Percentiles rank a stretch among this genome's conserved stretches.
These are phyloP conservation scores for Drosophila pullipes DNA, from an alignment of 2,888 invertebrate species.

Conservation along the genomic window DNA sequence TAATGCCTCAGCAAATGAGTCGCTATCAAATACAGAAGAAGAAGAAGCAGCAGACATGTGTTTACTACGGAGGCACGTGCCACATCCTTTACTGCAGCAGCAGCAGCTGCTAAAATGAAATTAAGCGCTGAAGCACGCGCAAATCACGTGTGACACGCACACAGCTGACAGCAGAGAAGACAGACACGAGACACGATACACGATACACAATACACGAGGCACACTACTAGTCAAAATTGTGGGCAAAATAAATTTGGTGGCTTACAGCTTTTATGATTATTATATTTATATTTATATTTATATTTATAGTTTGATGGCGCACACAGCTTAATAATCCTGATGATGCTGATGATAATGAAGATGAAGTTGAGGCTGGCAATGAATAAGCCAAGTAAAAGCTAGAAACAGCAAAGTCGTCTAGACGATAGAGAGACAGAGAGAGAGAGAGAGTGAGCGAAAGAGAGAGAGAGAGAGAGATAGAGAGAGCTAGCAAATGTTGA, in stretches of 20 bases:
- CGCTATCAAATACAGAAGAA: slow-evolving; percentile 29
- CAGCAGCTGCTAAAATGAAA: slow-evolving; percentile 60
- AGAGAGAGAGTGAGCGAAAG: not conserved
- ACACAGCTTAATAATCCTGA: slow-evolving; percentile 30
- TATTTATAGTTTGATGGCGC: slow-evolving; percentile 63
- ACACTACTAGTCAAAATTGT: slow-evolving; percentile 20
- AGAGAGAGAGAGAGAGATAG: not conserved
- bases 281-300: slow-evolving; percentile 55
- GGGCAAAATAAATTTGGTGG: slow-evolving; percentile 48
- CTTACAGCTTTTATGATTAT: slow-evolving; percentile 31
- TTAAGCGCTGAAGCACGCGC: slow-evolving; percentile 61
- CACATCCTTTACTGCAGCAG: slow-evolving; percentile 32
- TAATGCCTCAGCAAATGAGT: slow-evolving; percentile 65
- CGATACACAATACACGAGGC: slow-evolving; percentile 15
- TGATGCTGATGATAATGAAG: slow-evolving; percentile 13
- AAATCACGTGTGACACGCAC: slow-evolving; percentile 69
- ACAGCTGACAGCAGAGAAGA: not conserved
- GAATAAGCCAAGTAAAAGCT: slow-evolving; percentile 58
- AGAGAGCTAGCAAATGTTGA: slow-evolving; percentile 4
- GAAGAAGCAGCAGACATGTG: slow-evolving; percentile 9
- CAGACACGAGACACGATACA: slow-evolving; percentile 7
- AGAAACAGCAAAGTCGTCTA: slow-evolving; percentile 35
- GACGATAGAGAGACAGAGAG: slow-evolving; percentile 5
- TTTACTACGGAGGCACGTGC: slow-evolving; percentile 27
- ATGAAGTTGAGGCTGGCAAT: slow-evolving; percentile 56